phyloP scores from a whole-genome alignment of 1,140 invertebrate species.

The Heliconius congener region DNA sequence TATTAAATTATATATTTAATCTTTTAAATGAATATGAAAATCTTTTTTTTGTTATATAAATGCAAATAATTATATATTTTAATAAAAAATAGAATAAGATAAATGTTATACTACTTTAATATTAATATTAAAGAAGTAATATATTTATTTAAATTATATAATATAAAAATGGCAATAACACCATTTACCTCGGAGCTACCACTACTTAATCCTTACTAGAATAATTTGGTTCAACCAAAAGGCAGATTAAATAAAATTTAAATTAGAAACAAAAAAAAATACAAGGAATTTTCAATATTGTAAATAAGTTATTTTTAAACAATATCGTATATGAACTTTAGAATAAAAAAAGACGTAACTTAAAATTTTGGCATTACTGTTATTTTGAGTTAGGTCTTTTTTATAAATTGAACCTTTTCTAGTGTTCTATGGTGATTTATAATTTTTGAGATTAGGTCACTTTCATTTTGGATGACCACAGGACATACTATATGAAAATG shows the following conservation, averaged over 20 bases:
- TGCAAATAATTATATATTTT: background rate
- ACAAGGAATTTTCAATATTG: background rate
- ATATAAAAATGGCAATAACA: background rate
- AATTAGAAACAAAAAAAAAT: background rate
- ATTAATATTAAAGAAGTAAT: background rate
- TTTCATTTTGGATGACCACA: too few relatives aligned
- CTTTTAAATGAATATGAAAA: too few relatives aligned
- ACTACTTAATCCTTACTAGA: background rate
- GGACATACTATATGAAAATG: too few relatives aligned
- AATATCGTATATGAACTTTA: too few relatives aligned
- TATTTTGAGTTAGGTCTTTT: too few relatives aligned
- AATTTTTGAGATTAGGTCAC: too few relatives aligned
- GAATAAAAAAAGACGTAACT: too few relatives aligned
- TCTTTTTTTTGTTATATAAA: background rate
- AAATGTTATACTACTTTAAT: background rate
- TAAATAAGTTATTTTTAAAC: too few relatives aligned
- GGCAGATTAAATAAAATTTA: background rate
- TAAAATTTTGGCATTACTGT: too few relatives aligned
- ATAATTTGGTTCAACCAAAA: background rate
- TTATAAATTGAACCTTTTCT: too few relatives aligned
- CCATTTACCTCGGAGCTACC: background rate
- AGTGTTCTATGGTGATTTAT: background rate
- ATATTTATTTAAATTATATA: background rate
- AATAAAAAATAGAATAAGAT: background rate
- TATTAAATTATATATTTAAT: too few relatives aligned